A percentile compares a stretch with the other conserved stretches of the same genome.
Conservation (phyloP, 2,797 vertebrate species). For the Cynodonichthys magdalenae region DNA sequence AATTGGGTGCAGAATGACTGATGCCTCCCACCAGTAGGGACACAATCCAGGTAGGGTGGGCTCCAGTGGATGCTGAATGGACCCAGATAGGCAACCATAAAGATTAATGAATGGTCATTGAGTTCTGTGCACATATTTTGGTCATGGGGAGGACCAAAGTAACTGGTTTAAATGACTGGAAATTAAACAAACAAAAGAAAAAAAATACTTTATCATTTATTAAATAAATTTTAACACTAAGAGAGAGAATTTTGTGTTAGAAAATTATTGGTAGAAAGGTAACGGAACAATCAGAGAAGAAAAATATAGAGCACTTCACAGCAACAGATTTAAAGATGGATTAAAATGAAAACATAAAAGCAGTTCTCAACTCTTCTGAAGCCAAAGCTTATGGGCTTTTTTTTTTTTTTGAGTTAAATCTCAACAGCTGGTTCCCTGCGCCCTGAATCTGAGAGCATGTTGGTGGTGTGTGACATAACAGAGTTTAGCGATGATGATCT, state of each 20-base stretch:
- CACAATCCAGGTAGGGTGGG: conserved; percentile 33
- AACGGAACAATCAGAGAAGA: conserved; percentile 6
- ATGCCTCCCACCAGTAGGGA: conserved; percentile 48
- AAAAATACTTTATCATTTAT: not conserved
- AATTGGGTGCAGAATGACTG: conserved; percentile 74
- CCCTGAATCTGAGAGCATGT: conserved; percentile 40
- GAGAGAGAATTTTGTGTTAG: not conserved
- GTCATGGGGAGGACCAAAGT: not conserved
- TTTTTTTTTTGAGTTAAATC: conserved; percentile 27
- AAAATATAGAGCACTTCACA: conserved; percentile 22
- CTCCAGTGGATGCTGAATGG: conserved; percentile 38
- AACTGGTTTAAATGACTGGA: too few relatives aligned
- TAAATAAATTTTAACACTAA: not conserved
- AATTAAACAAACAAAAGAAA: too few relatives aligned
- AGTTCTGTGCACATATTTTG: not conserved
- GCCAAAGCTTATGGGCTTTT: conserved; percentile 34
- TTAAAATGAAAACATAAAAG: conserved; percentile 61
- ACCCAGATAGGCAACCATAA: conserved; percentile 37
- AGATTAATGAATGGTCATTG: conserved; percentile 6
- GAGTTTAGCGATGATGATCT: conserved; percentile 39
- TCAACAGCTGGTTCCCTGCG: conserved; percentile 54
- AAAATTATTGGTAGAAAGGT: not conserved
- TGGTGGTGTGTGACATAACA: conserved; percentile 28
- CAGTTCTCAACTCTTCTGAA: conserved; percentile 43
- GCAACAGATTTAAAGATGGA: conserved; percentile 45